Conservation (phyloP, 2,113 vertebrate genomes). For the Australoheros scitulus region DNA sequence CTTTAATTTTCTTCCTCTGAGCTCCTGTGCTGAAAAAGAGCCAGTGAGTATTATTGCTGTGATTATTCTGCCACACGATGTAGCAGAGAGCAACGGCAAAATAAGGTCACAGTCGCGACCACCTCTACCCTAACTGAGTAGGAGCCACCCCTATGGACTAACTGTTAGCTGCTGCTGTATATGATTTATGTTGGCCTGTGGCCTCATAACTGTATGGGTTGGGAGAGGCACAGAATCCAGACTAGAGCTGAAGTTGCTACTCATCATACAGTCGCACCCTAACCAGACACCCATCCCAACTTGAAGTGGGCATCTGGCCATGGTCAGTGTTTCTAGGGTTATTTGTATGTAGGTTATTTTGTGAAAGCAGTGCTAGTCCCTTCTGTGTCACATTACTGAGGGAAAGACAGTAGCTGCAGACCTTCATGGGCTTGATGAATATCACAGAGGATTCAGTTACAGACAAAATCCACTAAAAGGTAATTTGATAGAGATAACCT, state of each 20-base stretch:
- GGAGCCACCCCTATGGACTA: conserved; percentile 17
- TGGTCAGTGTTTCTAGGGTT: conserved; percentile 35
- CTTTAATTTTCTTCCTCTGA: conserved; percentile 54
- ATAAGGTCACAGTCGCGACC: conserved; percentile 27
- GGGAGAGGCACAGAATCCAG: conserved; percentile 31
- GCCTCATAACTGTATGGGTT: conserved; percentile 43
- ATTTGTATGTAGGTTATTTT: conserved; percentile 44
- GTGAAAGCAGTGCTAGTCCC: conserved; percentile 31
- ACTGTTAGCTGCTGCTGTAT: conserved; percentile 50
- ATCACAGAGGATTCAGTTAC: conserved; percentile 7
- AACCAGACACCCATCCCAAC: background rate
- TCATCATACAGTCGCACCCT: conserved; percentile 42
- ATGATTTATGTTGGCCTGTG: conserved; percentile 51
- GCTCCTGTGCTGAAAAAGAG: conserved; percentile 43
- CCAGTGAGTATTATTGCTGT: conserved; percentile 46
- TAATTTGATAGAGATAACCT: conserved; percentile 20
- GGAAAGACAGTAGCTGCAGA: background rate
- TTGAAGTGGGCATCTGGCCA: background rate
- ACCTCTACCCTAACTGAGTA: conserved; percentile 40
- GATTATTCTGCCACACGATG: conserved; percentile 47
- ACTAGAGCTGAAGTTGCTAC: conserved; percentile 34
- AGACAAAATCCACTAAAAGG: conserved; percentile 1
- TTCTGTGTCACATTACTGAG: conserved; percentile 20
- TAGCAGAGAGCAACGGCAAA: background rate
- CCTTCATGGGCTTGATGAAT: background rate